Conservation (phyloP, 2,797 vertebrate genomes). For the Cyprinella venusta region DNA sequence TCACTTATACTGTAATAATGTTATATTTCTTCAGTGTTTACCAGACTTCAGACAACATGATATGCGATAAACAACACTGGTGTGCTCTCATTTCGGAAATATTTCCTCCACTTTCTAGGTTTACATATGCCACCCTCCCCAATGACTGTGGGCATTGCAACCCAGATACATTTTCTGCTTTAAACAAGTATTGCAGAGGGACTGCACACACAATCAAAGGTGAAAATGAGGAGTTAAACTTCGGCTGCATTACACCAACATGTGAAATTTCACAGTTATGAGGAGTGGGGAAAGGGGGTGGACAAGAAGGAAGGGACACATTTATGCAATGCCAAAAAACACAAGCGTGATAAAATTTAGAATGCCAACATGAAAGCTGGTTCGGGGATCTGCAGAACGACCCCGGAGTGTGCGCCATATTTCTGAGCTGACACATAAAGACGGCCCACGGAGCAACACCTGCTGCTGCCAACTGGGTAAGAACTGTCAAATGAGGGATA, state of each 20-base stretch:
- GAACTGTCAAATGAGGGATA: conserved; percentile 52
- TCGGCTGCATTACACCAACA: conserved; percentile 12
- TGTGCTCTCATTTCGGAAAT: conserved; percentile 10
- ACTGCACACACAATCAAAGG: conserved; percentile 49
- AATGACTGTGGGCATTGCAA: conserved; percentile 42
- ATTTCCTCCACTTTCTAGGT: conserved; percentile 28
- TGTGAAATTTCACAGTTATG: conserved; percentile 37
- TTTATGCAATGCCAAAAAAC: conserved; percentile 55
- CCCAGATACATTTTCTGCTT: conserved; percentile 48
- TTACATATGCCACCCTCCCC: conserved; percentile 2
- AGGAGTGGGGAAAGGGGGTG: conserved; percentile 9
- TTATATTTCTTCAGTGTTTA: conserved; percentile 10
- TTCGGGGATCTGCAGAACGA: conserved; percentile 46
- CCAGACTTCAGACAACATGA: neutral
- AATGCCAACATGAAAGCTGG: conserved; percentile 50
- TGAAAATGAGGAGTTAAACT: conserved; percentile 46
- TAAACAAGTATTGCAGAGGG: conserved; percentile 29
- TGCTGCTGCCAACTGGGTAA: conserved; percentile 55
- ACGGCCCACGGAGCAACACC: conserved; percentile 54
- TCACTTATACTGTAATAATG: neutral
- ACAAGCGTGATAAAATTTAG: conserved; percentile 28
- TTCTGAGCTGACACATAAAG: conserved; percentile 50
- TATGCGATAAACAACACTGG: conserved; percentile 6
- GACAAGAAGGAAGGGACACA: neutral
- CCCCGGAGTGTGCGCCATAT: conserved; percentile 48